Conservation (phyloP, 1,140 invertebrate species). For the Phocides pigmalion region DNA sequence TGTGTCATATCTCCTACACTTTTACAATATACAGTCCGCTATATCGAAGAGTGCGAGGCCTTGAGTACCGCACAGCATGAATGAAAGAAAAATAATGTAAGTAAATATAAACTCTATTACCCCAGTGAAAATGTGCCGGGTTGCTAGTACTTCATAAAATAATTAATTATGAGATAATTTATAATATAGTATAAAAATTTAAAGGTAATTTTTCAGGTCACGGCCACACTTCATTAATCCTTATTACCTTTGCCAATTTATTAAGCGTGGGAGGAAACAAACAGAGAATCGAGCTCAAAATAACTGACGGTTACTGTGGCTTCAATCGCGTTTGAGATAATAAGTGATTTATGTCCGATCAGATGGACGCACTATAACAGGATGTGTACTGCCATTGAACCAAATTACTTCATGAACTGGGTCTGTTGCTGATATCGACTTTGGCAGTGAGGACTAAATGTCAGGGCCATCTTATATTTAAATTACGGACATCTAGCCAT, state of each 20-base stretch:
- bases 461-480: constrained; percentile 1
- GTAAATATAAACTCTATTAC: too few species aligned
- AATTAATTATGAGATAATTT: too few species aligned
- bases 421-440: constrained; percentile 14
- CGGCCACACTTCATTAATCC: not conserved
- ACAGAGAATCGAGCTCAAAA: constrained; percentile 18
- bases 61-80: too few species aligned
- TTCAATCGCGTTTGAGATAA: constrained; percentile 21
- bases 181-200: too few species aligned
- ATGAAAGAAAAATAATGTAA: too few species aligned
- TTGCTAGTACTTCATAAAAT: too few species aligned
- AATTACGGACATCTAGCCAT: too few species aligned
- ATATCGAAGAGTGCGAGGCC: too few species aligned
- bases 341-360: constrained; percentile 18
- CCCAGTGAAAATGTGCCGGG: too few species aligned
- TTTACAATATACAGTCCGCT: too few species aligned
- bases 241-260: constrained; percentile 8
- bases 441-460: constrained; percentile 2
- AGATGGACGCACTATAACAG: constrained; percentile 2
- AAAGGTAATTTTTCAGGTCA: not conserved
- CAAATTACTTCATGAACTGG: constrained; percentile 7
- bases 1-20: too few species aligned
- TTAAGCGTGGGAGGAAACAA: constrained; percentile 18
- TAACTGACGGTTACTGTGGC: constrained; percentile 3
- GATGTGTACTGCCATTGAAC: constrained; percentile 22